Evolutionary conservation across 1,140 invertebrate species (phyloP), one percentile per base, ranked within the genome.

Genomic region (Drosophila persimilis): DNA sequence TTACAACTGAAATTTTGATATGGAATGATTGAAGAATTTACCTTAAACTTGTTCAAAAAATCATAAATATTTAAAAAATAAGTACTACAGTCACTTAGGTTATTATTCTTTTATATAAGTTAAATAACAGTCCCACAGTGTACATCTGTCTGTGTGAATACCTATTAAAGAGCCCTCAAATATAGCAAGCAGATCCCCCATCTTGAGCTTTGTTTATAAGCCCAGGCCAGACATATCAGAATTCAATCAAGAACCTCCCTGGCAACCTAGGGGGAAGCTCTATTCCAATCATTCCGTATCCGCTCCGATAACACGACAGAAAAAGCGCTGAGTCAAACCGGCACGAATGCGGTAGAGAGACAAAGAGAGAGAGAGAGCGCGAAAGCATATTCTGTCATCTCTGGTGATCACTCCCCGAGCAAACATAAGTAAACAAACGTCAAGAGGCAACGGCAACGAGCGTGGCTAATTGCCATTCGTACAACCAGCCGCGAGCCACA

Each of bases 401-500:
- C 20, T 20, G 20, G 58, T 43, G 53, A 60, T 76, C 63, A 26
- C 24, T 26, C 24, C 24, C 24, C 5, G 24, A 70, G 50, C 64
- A 73, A 63, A 54, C 58, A 75, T 61, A 76, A 67, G 67, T 76
- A 67, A 76, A 75, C 57, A 76, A 76, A 76, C 69, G 65, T 43
- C 54, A 41, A 63, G 48, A 62, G 64, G 57, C 72, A 54, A 35
- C 3, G 31, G 31, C 31, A 35, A 35, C 31, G 60, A 75, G 72
- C 72, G 52, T 76, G 72, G 71, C 72, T 74, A 74, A 74, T 74
- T 74, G 62, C 53, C 71, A 65, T 74, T 74, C 44, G 65, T 52
- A 53, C 11, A 39, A 3, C 11, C 35, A 39, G 11, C 43, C 31
- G 39, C 45, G 9, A 54, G 35, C 11, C 56, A 64, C 66, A 45